Percentiles rank a stretch among this genome's conserved stretches.
These are phyloP conservation scores for Caenorhabditis sp. DNA, from an alignment of 2,888 invertebrate genomes.

Conservation along the genomic window DNA sequence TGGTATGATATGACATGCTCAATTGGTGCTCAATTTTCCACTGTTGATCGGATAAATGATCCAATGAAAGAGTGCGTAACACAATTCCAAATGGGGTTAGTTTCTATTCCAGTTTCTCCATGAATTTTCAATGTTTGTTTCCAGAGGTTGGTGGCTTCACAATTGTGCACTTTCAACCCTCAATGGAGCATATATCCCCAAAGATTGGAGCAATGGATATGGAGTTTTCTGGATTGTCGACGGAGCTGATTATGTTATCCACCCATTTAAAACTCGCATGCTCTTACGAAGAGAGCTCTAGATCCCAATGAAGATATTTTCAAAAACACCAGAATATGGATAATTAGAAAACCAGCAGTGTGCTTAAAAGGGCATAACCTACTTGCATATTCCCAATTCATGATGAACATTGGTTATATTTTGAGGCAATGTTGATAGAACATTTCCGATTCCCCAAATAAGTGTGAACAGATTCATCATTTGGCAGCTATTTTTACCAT, in stretches of 20 bases:
- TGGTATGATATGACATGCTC: slow-evolving; percentile 62
- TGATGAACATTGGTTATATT: background rate
- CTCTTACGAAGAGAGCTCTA: slow-evolving; percentile 32
- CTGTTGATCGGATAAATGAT: slow-evolving; percentile 62
- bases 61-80: slow-evolving; percentile 52
- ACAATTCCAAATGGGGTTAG: slow-evolving; percentile 60
- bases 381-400: slow-evolving; percentile 37
- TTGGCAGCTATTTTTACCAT: background rate
- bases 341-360: too few species aligned
- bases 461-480: slow-evolving; percentile 42
- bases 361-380: background rate
- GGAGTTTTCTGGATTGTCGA: slow-evolving; percentile 59
- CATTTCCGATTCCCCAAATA: slow-evolving; percentile 48
- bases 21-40: slow-evolving; percentile 55
- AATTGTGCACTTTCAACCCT: slow-evolving; percentile 59
- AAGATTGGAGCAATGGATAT: slow-evolving; percentile 57
- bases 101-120: background rate
- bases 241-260: slow-evolving; percentile 50
- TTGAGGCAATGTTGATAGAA: slow-evolving; percentile 25
- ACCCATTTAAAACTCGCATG: slow-evolving; percentile 56
- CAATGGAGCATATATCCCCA: slow-evolving; percentile 61
- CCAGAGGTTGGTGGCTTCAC: slow-evolving; percentile 66
- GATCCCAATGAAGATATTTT: background rate
- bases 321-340: too few species aligned
- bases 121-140: background rate